Evolutionary conservation across 1,140 invertebrate genomes (phyloP), one percentile per base, ranked within the genome.

Genomic region (Lepidurus apus): DNA sequence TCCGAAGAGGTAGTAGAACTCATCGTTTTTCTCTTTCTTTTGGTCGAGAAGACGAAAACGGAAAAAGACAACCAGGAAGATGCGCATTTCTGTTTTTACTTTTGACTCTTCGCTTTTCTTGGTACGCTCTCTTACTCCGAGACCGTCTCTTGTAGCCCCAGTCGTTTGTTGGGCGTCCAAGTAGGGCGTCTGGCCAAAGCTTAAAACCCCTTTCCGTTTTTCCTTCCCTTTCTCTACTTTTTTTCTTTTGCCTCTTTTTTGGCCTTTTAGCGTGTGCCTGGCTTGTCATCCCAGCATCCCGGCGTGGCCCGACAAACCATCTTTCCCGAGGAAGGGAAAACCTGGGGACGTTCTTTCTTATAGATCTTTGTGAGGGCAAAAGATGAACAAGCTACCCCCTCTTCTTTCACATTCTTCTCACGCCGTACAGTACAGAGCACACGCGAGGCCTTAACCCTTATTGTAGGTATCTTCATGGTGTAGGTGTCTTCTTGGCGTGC

Each of bases 131-230:
- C 21, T 65, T 17, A 65, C 53, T 17, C 53, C 0, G 53, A 65
- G 21, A 65, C 53, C 53, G 5, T 65, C 53, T 13, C 21, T 1
- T 65, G 53, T 65, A 65, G 34, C 34, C 4, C 34, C 34, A 34
- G 53, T 65, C 53, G 53, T 65, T 65, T 13, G 53, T 65, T 65
- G 53, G 53, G 21, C 34, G 34, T 34, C 34, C 34, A 34, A 34
- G 34, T 13, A 65, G 53, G 53, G 53, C 53, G 53, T 65, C 53
- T 65, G 53, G 53, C 53, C 53, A 65, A 65, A 65, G 53, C 53
- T 65, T 65, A 65, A 9, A 65, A 13, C 21, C 21, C 53, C 53
- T 21, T 65, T 65, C 21, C 53, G 21, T 21, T 65, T 65, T 65
- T 65, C 21, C 21, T 21, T 65, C 53, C 21, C 53, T 65, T 65